Conservation (phyloP, 2,888 invertebrate genomes). For the Melanotus villosus region DNA sequence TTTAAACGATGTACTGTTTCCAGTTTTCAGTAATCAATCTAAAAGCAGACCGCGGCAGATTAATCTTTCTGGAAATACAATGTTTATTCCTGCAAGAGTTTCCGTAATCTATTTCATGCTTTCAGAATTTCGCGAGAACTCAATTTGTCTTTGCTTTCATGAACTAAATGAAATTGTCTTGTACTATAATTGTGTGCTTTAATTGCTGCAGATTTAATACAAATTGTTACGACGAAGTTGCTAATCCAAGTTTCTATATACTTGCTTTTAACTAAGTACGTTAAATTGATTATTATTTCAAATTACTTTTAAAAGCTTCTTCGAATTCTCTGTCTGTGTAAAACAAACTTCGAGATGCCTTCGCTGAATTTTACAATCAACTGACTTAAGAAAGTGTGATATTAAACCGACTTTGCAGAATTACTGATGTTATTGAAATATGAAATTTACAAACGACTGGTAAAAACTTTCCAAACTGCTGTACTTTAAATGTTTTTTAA, state of each 20-base stretch:
- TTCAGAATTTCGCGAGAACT: conserved; percentile 24
- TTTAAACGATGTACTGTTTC: not conserved
- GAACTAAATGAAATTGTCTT: conserved; percentile 25
- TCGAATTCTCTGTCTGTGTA: too few species aligned
- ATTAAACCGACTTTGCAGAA: too few species aligned
- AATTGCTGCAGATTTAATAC: conserved; percentile 14
- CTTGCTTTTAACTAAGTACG: not conserved
- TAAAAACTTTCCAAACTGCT: too few species aligned
- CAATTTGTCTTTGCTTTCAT: conserved; percentile 27
- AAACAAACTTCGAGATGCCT: too few species aligned
- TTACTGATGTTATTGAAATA: too few species aligned
- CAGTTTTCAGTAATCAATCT: conserved; percentile 10
- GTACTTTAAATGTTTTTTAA: too few species aligned
- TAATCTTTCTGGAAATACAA: conserved; percentile 22
- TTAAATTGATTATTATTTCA: not conserved
- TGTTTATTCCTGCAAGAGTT: conserved; percentile 21
- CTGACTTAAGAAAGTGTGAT: too few species aligned
- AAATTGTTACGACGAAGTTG: conserved; percentile 16
- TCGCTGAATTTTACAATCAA: too few species aligned
- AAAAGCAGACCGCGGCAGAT: conserved; percentile 14
- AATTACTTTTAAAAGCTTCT: too few species aligned
- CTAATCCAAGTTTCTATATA: conserved; percentile 15
- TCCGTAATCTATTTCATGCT: conserved; percentile 27
- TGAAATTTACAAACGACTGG: too few species aligned
- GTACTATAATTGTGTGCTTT: conserved; percentile 18